Conservation (phyloP, 2,797 vertebrate species). For the Onychomys arenicola region DNA sequence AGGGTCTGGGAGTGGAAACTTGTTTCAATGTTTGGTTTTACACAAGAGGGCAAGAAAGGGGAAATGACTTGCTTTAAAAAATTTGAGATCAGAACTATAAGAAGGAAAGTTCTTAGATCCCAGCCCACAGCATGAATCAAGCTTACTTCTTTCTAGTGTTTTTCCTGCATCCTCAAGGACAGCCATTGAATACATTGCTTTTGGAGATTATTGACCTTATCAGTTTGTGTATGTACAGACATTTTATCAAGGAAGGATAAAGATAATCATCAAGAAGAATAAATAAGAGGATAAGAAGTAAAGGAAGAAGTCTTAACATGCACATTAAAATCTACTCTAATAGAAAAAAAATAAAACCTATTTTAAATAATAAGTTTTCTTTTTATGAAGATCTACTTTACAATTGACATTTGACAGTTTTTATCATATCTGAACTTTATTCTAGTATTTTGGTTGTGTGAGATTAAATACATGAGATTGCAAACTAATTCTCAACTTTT, state of each 20-base stretch:
- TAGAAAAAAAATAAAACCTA: not conserved
- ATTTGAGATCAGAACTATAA: not conserved
- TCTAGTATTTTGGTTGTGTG: not conserved
- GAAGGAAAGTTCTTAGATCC: not conserved
- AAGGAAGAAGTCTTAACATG: not conserved
- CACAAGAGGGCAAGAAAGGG: not conserved
- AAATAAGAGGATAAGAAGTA: not conserved
- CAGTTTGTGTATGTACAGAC: not conserved
- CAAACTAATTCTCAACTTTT: conserved; percentile 58
- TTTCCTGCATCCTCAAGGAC: conserved; percentile 18
- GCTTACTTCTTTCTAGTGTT: not conserved
- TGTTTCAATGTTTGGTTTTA: conserved; percentile 30
- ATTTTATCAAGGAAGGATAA: conserved; percentile 6
- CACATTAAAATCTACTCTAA: not conserved
- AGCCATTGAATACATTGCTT: conserved; percentile 29
- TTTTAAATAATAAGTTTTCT: conserved; percentile 28
- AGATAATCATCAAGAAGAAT: not conserved
- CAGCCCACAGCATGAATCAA: not conserved
- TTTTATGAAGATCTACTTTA: conserved; percentile 20
- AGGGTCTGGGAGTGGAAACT: not conserved
- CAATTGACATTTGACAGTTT: not conserved
- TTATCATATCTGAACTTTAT: not conserved
- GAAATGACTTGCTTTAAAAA: not conserved
- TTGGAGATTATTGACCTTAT: not conserved
- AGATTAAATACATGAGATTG: not conserved